Evolutionary conservation across 2,888 invertebrate genomes (phyloP), one percentile per base, ranked within the genome.

Genomic region (Athetis lepigone): DNA sequence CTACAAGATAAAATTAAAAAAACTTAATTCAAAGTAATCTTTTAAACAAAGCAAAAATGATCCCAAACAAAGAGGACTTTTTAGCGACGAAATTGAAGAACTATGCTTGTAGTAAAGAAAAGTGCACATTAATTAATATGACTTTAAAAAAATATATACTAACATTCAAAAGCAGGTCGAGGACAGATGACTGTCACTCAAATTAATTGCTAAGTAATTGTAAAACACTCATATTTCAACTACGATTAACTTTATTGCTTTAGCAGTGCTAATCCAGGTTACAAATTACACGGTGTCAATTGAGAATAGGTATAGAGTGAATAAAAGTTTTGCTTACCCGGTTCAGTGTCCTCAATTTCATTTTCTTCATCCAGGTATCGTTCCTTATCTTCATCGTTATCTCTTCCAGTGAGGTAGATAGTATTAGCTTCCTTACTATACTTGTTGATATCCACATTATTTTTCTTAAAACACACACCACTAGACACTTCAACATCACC

Each of bases 401-500:
- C 89, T 50, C 91, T 93, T 21, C 91, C 93, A 70, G 85, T 92
- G 72, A 91, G 88, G 82, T 94, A 94, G 58, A 95, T 92, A 70
- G 90, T 85, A 84, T 96, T 96, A 2, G 95, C 95, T 87, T 95
- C 95, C 59, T 91, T 91, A 61, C 92, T 93, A 84, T 95, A 95
- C 77, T 96, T 95, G 70, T 94, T 90, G 59, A 96, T 95, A 68
- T 96, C 94, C 59, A 97, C 95, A 77, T 95, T 95, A 85, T 97
- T 97, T 79, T 95, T 96, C 70, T 94, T 96, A 83, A 97, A 96
- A 50, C 95, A 93, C 84, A 97, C 88, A 79, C 97, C 95, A 85
- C 96, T 95, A 63, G 96, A 96, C 18, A 97, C 93, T 75, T 96
- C 96, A 18, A 97, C 94, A 85, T 97, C 97, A 82, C 96, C 96